Percentiles rank a stretch among this genome's conserved stretches.
Conservation (phyloP, 2,888 invertebrate species). For the Caenorhabditis becei region DNA sequence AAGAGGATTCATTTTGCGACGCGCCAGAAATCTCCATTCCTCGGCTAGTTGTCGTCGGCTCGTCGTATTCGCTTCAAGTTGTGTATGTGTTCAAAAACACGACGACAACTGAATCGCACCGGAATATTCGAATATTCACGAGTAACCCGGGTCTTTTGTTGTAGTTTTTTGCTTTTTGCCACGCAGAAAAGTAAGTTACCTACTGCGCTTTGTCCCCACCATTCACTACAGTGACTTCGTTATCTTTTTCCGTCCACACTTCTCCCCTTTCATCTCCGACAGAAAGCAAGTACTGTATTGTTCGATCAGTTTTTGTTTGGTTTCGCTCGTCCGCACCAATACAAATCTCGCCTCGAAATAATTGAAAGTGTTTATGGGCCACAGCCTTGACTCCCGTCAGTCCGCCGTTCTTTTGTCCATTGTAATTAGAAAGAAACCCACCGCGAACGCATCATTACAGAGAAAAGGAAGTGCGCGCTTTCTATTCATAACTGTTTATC, state of each 20-base stretch:
- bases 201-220: conserved; percentile 2
- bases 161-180: conserved; percentile 1
- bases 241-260: conserved; percentile 19
- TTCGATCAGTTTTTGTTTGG: conserved; percentile 17
- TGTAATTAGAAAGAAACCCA: conserved; percentile 45
- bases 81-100: conserved; percentile 22
- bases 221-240: conserved; percentile 35
- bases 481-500: conserved; percentile 28
- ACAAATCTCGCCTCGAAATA: conserved; percentile 42
- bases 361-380: conserved; percentile 39
- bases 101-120: background rate
- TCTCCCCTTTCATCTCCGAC: background rate
- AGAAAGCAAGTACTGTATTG: conserved; percentile 14
- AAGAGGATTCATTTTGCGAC: conserved; percentile 47
- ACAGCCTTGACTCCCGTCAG: conserved; percentile 40
- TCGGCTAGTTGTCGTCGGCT: conserved; percentile 10
- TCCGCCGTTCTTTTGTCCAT: conserved; percentile 27
- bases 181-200: conserved; percentile 37
- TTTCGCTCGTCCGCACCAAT: background rate
- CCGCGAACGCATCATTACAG: conserved; percentile 1
- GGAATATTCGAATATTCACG: conserved; percentile 12
- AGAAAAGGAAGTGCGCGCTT: conserved; percentile 17
- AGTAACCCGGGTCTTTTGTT: conserved; percentile 8
- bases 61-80: conserved; percentile 2
- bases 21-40: conserved; percentile 20